These are phyloP conservation scores for Cossypha heuglini DNA, from an alignment of 2,797 vertebrate genomes.

Conservation along the genomic window DNA sequence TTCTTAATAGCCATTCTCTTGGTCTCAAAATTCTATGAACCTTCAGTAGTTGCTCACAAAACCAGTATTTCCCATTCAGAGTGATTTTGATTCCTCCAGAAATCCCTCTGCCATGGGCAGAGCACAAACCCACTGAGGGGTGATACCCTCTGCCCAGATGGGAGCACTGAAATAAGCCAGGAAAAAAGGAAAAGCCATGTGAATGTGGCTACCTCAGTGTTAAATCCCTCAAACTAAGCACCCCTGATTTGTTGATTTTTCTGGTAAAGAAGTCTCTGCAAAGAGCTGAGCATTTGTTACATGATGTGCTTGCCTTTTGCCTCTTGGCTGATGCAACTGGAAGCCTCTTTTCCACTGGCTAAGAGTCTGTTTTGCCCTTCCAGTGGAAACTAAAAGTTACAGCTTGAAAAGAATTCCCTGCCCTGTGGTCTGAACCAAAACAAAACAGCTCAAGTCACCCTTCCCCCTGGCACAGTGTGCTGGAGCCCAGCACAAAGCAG, in stretches of 20 bases:
- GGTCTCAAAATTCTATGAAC: background rate
- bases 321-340: background rate
- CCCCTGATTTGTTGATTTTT: too few species aligned
- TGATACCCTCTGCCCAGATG: background rate
- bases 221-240: background rate
- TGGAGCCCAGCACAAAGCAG: conserved; percentile 15
- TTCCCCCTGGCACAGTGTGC: background rate
- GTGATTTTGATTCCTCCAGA: background rate
- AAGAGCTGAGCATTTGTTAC: background rate
- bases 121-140: accelerated
- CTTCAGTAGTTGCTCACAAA: background rate
- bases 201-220: background rate
- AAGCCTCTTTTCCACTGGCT: conserved; percentile 38
- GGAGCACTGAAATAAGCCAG: background rate
- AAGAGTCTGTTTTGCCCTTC: background rate
- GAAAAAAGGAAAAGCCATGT: background rate
- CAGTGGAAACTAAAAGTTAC: conserved; percentile 45
- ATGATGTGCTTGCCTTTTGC: background rate
- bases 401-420: conserved; percentile 31
- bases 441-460: background rate
- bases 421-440: conserved; percentile 1
- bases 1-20: background rate
- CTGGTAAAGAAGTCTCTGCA: background rate
- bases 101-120: background rate
- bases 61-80: background rate